Evolutionary conservation across 2,113 vertebrate genomes (phyloP).

Genomic region (Spea multiplicata): DNA sequence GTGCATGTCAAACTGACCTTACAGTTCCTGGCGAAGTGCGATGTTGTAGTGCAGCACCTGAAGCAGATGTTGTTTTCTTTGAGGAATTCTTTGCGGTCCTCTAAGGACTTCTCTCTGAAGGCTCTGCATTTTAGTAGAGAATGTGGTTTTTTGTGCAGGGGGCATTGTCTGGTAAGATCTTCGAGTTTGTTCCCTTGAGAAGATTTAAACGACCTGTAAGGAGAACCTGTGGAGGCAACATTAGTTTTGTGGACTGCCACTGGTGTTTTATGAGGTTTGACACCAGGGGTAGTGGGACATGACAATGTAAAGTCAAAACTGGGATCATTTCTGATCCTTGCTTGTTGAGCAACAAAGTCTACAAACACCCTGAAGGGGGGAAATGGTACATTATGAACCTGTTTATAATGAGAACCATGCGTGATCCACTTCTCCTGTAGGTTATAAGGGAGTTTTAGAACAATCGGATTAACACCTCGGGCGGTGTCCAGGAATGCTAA

Average conservation of each 20-base stretch:
- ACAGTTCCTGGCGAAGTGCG: not conserved
- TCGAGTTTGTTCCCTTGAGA: not conserved
- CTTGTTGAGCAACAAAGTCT: not conserved
- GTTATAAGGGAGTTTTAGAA: not conserved
- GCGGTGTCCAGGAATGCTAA: constrained; percentile 1
- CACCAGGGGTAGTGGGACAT: not conserved
- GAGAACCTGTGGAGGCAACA: not conserved
- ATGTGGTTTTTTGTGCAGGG: not conserved
- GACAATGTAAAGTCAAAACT: not conserved
- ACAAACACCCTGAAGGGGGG: not conserved
- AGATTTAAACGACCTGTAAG: not conserved
- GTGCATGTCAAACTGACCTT: not conserved
- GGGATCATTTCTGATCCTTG: not conserved
- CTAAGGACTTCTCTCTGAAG: no score
- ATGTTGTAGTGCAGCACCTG: no score
- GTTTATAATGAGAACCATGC: not conserved
- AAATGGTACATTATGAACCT: no score
- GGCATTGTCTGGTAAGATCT: no score
- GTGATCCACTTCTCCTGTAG: not conserved
- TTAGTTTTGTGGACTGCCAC: no score
- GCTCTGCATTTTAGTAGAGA: constrained; percentile 14
- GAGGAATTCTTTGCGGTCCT: no score
- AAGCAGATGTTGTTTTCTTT: no score
- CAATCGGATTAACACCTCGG: not conserved
- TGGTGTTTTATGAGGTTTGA: no score